Evolutionary conservation across 2,888 invertebrate species (phyloP).

Genomic region (Ectemnius cavifrons): DNA sequence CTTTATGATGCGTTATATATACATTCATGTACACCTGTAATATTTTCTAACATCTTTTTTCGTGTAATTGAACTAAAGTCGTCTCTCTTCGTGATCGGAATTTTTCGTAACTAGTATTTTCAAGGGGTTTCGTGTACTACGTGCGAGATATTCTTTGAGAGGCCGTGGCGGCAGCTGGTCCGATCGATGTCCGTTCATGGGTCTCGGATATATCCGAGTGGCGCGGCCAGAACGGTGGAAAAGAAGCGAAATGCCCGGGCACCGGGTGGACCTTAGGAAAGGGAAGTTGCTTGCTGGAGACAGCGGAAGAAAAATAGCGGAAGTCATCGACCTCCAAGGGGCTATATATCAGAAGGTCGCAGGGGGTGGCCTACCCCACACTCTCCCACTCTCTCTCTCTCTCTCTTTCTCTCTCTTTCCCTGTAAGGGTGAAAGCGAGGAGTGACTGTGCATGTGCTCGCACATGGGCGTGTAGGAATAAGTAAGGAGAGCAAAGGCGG

Average conservation of each 20-base stretch:
- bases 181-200: slow-evolving; percentile 61
- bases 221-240: slow-evolving; percentile 54
- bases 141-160: slow-evolving; percentile 41
- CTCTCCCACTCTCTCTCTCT: slow-evolving; percentile 31
- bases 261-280: slow-evolving; percentile 67
- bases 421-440: slow-evolving; percentile 19
- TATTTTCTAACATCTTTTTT: slow-evolving; percentile 47
- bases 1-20: slow-evolving; percentile 9
- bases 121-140: slow-evolving; percentile 30
- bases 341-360: slow-evolving; percentile 79
- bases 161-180: slow-evolving; percentile 40
- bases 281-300: slow-evolving; percentile 79
- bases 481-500: slow-evolving; percentile 62
- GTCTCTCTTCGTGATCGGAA: slow-evolving; percentile 1
- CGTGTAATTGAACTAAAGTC: slow-evolving; percentile 40
- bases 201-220: slow-evolving; percentile 62
- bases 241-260: slow-evolving; percentile 66
- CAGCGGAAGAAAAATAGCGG: slow-evolving; percentile 82
- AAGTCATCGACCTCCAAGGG: slow-evolving; percentile 82
- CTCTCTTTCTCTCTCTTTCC: slow-evolving; percentile 25
- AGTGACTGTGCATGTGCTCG: slow-evolving; percentile 26
- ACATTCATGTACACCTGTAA: slow-evolving; percentile 42
- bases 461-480: slow-evolving; percentile 45
- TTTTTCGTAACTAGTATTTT: slow-evolving; percentile 28
- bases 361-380: slow-evolving; percentile 59